Percentiles rank a stretch among this genome's conserved stretches.
Evolutionary conservation across 1,140 invertebrate species (phyloP).

Genomic region (Calliphora vicina): DNA sequence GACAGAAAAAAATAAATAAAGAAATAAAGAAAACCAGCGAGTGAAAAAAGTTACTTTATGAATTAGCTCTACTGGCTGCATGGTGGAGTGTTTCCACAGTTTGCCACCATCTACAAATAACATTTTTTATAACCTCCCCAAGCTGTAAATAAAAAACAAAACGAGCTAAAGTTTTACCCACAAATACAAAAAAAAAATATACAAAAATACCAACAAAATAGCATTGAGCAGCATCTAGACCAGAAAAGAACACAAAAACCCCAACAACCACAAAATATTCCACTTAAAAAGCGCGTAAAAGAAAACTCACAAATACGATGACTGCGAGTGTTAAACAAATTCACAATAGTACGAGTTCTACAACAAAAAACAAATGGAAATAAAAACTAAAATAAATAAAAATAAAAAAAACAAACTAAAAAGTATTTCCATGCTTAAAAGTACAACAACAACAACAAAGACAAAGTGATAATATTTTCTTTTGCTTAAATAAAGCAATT

Average conservation of each 20-base stretch:
- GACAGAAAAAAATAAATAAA: background rate
- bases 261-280: slow-evolving; percentile 5
- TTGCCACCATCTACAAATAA: background rate
- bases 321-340: too few species aligned
- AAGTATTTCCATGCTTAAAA: background rate
- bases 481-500: background rate
- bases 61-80: background rate
- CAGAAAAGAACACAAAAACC: background rate
- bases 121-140: background rate
- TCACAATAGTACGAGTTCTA: too few species aligned
- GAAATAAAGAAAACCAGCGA: background rate
- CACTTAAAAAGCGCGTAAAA: background rate
- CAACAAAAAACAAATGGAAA: background rate
- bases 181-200: background rate
- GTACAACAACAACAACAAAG: background rate
- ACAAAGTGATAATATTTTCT: background rate
- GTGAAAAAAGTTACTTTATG: background rate
- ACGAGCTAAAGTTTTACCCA: background rate
- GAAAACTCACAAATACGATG: background rate
- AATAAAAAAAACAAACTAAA: background rate
- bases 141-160: background rate
- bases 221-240: background rate
- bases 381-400: background rate
- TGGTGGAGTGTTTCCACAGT: background rate
- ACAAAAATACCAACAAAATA: background rate